Percentiles rank a stretch among this genome's conserved stretches.
These are phyloP conservation scores for Serilophus lunatus DNA, from an alignment of 2,113 vertebrate genomes.

Conservation along the genomic window DNA sequence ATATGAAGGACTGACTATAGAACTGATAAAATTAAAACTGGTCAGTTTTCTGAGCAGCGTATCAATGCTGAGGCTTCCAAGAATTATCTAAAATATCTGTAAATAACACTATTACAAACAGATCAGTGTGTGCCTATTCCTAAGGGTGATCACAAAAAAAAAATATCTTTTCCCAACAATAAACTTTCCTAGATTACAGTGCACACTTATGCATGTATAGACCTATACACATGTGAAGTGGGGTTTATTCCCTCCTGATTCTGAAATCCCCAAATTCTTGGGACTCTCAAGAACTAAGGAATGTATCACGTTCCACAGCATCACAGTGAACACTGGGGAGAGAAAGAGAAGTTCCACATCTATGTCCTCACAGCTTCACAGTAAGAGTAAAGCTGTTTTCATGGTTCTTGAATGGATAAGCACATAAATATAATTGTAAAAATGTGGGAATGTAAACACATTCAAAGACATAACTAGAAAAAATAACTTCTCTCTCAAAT, in stretches of 20 bases:
- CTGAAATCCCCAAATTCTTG: not conserved
- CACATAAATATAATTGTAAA: not conserved
- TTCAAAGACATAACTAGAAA: not conserved
- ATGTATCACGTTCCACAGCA: not conserved
- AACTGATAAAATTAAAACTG: not conserved
- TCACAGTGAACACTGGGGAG: not conserved
- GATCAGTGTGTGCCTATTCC: not conserved
- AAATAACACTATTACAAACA: not conserved
- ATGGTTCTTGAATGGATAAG: not conserved
- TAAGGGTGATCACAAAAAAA: not conserved
- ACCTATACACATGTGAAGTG: not conserved
- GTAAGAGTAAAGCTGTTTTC: not conserved
- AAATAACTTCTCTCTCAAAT: not conserved
- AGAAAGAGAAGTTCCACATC: not conserved
- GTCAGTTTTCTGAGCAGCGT: not conserved
- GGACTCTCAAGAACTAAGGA: not conserved
- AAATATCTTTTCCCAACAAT: not conserved
- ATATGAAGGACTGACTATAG: not conserved
- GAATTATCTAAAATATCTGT: not conserved
- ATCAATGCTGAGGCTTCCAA: not conserved
- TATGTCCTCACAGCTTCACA: not conserved
- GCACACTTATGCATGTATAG: rapidly evolving
- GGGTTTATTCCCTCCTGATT: not conserved
- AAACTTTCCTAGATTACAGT: not conserved
- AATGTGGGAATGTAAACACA: not conserved